These are phyloP conservation scores for Operophtera brumata DNA, from an alignment of 2,888 invertebrate species.

Conservation along the genomic window DNA sequence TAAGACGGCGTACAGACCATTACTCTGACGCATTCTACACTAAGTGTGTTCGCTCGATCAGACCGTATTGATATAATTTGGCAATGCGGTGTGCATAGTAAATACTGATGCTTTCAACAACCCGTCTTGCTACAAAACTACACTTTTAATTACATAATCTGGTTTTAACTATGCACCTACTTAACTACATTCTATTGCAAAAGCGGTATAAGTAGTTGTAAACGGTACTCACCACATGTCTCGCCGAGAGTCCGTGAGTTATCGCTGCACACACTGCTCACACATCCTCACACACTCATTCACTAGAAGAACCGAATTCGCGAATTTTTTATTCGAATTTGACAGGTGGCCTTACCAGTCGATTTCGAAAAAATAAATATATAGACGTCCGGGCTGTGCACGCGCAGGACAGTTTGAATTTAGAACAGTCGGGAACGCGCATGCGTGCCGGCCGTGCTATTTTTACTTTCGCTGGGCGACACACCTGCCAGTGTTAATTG, in stretches of 20 bases:
- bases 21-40: no score
- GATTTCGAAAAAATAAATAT: conserved; percentile 49
- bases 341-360: conserved; percentile 71
- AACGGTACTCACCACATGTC: conserved; percentile 52
- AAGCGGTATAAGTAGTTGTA: conserved; percentile 22
- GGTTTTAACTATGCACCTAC: conserved; percentile 2
- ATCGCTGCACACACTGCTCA: conserved; percentile 69
- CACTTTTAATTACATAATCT: conserved; percentile 19
- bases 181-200: conserved; percentile 20
- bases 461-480: conserved; percentile 67
- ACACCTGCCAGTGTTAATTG: conserved; percentile 41
- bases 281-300: conserved; percentile 66
- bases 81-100: conserved; percentile 6
- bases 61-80: conserved; percentile 5
- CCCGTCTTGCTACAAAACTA: conserved; percentile 12
- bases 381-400: conserved; percentile 62
- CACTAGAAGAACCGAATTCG: conserved; percentile 32
- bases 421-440: conserved; percentile 59
- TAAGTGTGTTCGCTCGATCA: conserved; percentile 16
- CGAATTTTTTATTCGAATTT: conserved; percentile 32
- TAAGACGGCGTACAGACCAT: no score
- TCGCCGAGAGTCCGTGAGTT: conserved; percentile 50
- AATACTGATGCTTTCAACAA: conserved; percentile 8
- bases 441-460: conserved; percentile 56
- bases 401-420: conserved; percentile 66